Evolutionary conservation across 2,113 vertebrate species (phyloP), one percentile per base, ranked within the genome.

Genomic region (Sylvilagus bachmani): DNA sequence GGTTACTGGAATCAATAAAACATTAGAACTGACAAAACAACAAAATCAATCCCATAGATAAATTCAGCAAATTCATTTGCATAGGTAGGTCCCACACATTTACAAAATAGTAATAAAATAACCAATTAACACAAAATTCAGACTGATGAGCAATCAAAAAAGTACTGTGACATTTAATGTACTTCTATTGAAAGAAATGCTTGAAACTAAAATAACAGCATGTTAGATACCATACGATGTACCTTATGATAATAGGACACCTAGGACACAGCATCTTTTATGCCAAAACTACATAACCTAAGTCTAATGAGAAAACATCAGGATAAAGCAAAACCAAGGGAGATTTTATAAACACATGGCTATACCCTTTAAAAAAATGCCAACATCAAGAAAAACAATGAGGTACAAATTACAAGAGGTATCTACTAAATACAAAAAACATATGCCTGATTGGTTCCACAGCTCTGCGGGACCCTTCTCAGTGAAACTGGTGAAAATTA

Each of bases 1-100:
- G 74, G 53, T 69, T 83, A 33, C 90, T 77, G 51, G 64, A 93
- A 70, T 81, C 33, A 61, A 66, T 62, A 92, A 82, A 92, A 79
- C 38, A 91, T 79, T 78, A 89, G 67, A 86, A 74, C 27, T 85
- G 36, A 62, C 90, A 86, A 94, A 84, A 79, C 14, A 94, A 86
- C 19, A 93, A 85, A 93, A 66, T 79, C 73, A 75, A n/a, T 49
- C 29, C 61, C 33, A 90, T 2, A 49, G 27, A 51, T 81, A 44
- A 91, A 86, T 75, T 64, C 29, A 74, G 10, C 8, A 93, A 77
- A 94, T 31, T 51, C 13, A 51, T 33, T n/a, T 66, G 9, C 75
- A 64, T 29, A 66, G 49, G 13, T 66, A 77, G 75, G 66, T 88
- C 36, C 61, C 22, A 89, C 53, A 58, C 33, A 82, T 92, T 82